Base-by-base conservation (phyloP, 2,797 vertebrate genomes). In the Myotis myotis region DNA sequence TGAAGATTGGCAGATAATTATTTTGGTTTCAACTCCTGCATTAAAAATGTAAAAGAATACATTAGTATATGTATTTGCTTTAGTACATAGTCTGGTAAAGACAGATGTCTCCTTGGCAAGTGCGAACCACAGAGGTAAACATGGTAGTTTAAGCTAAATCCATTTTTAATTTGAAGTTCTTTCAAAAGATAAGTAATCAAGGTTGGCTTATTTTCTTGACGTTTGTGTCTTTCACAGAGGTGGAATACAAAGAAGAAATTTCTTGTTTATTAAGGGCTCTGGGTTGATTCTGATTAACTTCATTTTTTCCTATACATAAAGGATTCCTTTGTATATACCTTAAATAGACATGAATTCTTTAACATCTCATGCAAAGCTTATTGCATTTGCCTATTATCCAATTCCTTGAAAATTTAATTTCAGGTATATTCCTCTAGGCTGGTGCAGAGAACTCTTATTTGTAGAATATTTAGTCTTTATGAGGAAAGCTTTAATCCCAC, bases 381-480 rank as follows among this genome's bases (percentile, higher is more conserved):
- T n/a, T 51, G 85, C 49, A 95, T 81, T 96, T 98, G 99, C 98
- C 98, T 98, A 98, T 98, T 98, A 93, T 97, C 98, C 89, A 98
- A 57, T 97, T 0, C 97, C 98, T 0, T 95, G 97, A 93, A 98
- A 98, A 95, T 98, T 98, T 96, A 98, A 98, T 33, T 97, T 97
- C 80, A 98, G 93, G 68, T 95, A 93, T 66, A 99, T 96, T 55
- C 98, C 98, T 96, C 95, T 98, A 70, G 98, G 98, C 84, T 97
- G 84, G 47, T 93, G 75, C 57, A 75, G 94, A 75, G 75, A 22
- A 23, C 6, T 51, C 17, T 72, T 80, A 0, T 68, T 38, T 0
- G 66, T 64, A 78, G 90, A 71, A 70, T 96, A 97, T 72, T 96
- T 97, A 82, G 85, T 96, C 71, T 5, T 72, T 72, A 83, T 51